These are phyloP conservation scores for Nudaria mundana DNA, from an alignment of 2,888 invertebrate species.

Conservation along the genomic window DNA sequence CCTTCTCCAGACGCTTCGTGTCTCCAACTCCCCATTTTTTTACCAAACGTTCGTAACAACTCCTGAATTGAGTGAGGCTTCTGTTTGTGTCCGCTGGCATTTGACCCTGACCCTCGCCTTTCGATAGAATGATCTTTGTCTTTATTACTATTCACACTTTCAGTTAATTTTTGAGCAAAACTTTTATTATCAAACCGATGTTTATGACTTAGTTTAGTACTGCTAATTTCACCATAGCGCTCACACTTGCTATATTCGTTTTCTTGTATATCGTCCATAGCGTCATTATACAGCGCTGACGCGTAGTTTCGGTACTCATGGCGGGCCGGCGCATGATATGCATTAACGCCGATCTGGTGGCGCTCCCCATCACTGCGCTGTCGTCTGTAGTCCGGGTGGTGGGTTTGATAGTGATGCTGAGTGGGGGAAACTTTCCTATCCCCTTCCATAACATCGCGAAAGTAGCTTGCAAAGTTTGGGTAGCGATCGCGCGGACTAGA, in stretches of 20 bases:
- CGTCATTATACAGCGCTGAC: constrained; percentile 67
- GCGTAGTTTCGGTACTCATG: constrained; percentile 70
- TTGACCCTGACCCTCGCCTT: constrained; percentile 63
- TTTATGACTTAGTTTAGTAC: constrained; percentile 57
- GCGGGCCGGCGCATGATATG: constrained; percentile 50
- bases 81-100: constrained; percentile 59
- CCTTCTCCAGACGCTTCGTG: constrained; percentile 74
- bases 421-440: constrained; percentile 36
- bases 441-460: constrained; percentile 64
- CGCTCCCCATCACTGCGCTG: constrained; percentile 58
- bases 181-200: constrained; percentile 65
- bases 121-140: constrained; percentile 42
- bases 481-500: constrained; percentile 71
- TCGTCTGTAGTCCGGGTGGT: constrained; percentile 51
- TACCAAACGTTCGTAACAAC: constrained; percentile 87
- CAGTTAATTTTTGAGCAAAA: constrained; percentile 67
- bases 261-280: constrained; percentile 76
- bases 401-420: constrained; percentile 49
- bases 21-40: constrained; percentile 88
- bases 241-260: constrained; percentile 75
- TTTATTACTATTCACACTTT: constrained; percentile 44
- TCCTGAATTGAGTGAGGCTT: constrained; percentile 89
- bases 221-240: constrained; percentile 72
- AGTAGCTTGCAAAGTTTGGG: constrained; percentile 70
- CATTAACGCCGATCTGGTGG: constrained; percentile 49